These are phyloP conservation scores for Nebria brevicollis DNA, from an alignment of 2,888 invertebrate species.

Conservation along the genomic window DNA sequence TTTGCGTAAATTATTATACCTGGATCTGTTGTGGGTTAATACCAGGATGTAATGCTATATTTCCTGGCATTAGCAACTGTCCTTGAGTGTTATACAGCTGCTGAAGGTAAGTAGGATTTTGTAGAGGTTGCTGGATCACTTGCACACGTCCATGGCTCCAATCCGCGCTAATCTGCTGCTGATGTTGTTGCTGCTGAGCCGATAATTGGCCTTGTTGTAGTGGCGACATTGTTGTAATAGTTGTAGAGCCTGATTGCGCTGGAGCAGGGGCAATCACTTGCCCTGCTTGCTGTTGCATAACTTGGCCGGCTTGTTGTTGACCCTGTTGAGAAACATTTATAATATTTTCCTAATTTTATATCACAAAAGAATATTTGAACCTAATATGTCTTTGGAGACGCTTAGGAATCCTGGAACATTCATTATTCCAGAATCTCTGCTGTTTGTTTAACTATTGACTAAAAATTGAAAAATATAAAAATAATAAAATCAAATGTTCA, in stretches of 20 bases:
- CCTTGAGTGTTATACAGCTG: constrained; percentile 85
- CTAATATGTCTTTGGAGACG: too few species aligned
- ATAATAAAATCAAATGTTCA: constrained; percentile 2
- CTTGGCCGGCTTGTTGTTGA: constrained; percentile 62
- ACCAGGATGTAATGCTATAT: constrained; percentile 79
- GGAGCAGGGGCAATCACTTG: constrained; percentile 59
- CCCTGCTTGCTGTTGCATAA: constrained; percentile 59
- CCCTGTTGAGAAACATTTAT: constrained; percentile 58
- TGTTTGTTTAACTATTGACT: too few species aligned
- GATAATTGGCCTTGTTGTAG: constrained; percentile 68
- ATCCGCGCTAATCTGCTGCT: constrained; percentile 71
- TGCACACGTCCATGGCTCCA: constrained; percentile 78
- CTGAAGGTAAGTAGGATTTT: constrained; percentile 79
- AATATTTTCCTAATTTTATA: too few species aligned
- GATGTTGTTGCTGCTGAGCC: constrained; percentile 71
- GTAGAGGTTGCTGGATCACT: constrained; percentile 84
- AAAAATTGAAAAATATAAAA: background rate
- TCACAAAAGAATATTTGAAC: too few species aligned
- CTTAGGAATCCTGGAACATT: too few species aligned
- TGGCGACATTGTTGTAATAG: constrained; percentile 81
- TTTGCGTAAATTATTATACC: constrained; percentile 59
- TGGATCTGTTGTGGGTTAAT: constrained; percentile 83
- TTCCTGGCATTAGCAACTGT: constrained; percentile 82
- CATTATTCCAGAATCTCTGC: too few species aligned
- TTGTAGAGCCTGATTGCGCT: constrained; percentile 64